phyloP scores from a whole-genome alignment of 2,113 vertebrate genomes.

The Hippotragus niger region DNA sequence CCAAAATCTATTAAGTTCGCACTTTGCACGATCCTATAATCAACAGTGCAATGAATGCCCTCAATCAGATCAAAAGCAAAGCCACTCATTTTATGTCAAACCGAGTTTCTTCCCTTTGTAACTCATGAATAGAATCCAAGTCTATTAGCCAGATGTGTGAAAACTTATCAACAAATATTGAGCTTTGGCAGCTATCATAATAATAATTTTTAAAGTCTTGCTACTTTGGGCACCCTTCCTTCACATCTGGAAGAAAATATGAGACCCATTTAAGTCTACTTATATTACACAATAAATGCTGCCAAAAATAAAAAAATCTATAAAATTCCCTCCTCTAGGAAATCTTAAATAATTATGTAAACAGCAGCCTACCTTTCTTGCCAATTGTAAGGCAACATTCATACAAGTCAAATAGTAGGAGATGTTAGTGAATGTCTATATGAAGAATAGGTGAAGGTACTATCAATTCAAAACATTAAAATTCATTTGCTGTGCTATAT shows the following conservation, averaged over 20 bases:
- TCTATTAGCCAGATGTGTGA: not conserved
- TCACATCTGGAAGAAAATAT: conserved; percentile 31
- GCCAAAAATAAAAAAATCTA: not conserved
- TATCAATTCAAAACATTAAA: conserved; percentile 43
- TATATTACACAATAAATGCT: not conserved
- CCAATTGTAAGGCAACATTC: conserved; percentile 36
- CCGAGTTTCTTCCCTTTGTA: not conserved
- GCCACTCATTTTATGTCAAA: not conserved
- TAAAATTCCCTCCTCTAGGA: not conserved
- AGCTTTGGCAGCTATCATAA: not conserved
- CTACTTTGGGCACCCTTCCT: not conserved
- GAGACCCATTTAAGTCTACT: not conserved
- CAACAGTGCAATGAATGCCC: not conserved
- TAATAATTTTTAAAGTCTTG: conserved; percentile 1
- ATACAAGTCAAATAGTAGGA: conserved; percentile 34
- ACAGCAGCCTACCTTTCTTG: not conserved
- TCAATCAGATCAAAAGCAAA: conserved; percentile 17
- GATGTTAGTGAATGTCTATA: conserved; percentile 58
- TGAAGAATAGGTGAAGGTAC: conserved; percentile 50
- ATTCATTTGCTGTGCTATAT: conserved; percentile 57
- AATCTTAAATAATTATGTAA: conserved; percentile 5
- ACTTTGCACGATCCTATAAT: not conserved
- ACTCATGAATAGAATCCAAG: not conserved
- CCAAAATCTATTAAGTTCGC: not conserved
- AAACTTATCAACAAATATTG: not conserved